These are phyloP conservation scores for Hypolimnas misippus DNA, from an alignment of 2,888 invertebrate genomes.

Conservation along the genomic window DNA sequence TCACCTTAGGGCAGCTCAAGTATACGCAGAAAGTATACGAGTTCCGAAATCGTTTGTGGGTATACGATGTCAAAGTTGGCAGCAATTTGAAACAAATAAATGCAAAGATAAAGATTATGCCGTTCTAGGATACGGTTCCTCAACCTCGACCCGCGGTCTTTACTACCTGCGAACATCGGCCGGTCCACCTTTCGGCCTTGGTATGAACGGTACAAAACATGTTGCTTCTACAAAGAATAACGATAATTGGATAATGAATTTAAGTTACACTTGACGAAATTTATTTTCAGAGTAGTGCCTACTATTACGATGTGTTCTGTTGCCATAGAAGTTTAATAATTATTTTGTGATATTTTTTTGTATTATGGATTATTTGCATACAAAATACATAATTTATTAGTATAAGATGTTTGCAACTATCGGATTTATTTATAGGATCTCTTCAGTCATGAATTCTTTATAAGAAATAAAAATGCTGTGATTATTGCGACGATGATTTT, in stretches of 20 bases:
- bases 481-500: neutral
- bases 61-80: constrained; percentile 68
- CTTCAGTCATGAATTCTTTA: neutral
- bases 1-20: constrained; percentile 73
- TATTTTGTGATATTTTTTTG: constrained; percentile 5
- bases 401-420: neutral
- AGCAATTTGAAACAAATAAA: constrained; percentile 65
- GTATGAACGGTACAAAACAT: constrained; percentile 68
- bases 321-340: constrained; percentile 24
- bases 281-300: neutral
- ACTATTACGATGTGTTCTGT: constrained; percentile 4
- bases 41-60: constrained; percentile 72
- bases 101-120: constrained; percentile 66
- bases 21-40: constrained; percentile 72
- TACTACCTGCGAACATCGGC: constrained; percentile 73
- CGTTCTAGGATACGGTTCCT: constrained; percentile 76
- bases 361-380: neutral
- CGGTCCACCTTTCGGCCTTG: constrained; percentile 69
- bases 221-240: constrained; percentile 37
- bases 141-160: constrained; percentile 66
- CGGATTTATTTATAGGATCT: neutral
- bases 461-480: neutral
- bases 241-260: constrained; percentile 38
- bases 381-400: neutral
- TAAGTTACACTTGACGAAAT: constrained; percentile 27